A percentile compares a stretch with the other conserved stretches of the same genome.
phyloP scores from a whole-genome alignment of 1,140 invertebrate genomes.

The Drosophila sturtevanti region DNA sequence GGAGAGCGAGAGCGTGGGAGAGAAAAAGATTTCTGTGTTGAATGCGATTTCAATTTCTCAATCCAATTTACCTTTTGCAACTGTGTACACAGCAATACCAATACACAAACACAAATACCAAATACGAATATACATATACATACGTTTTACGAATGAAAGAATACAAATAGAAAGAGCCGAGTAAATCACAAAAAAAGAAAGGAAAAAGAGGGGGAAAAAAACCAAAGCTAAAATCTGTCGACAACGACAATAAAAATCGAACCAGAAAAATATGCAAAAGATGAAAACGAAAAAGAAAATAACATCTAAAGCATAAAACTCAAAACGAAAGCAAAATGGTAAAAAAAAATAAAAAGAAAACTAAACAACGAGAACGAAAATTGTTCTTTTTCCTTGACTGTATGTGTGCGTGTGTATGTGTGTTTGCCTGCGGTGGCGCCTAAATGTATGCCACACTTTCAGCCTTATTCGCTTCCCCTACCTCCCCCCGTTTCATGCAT shows the following conservation, averaged over 20 bases:
- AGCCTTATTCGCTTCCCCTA: neutral
- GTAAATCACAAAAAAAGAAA: conserved; percentile 27
- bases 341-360: neutral
- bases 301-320: conserved; percentile 4
- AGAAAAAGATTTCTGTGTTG: conserved; percentile 17
- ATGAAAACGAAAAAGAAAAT: conserved; percentile 40
- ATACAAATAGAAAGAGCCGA: conserved; percentile 11
- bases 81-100: conserved; percentile 35
- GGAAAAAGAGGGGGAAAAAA: neutral
- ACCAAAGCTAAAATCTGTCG: conserved; percentile 60
- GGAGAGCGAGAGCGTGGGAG: neutral
- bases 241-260: conserved; percentile 73
- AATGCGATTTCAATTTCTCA: conserved; percentile 79
- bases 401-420: neutral
- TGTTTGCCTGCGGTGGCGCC: conserved; percentile 70
- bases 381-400: conserved; percentile 1
- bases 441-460: conserved; percentile 74
- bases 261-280: conserved; percentile 73
- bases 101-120: conserved; percentile 34
- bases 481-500: conserved; percentile 55
- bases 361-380: neutral
- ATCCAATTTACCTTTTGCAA: conserved; percentile 76
- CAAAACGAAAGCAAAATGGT: neutral
- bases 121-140: conserved; percentile 29
- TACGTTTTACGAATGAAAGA: conserved; percentile 3